Conservation (phyloP, 2,113 vertebrate genomes). For the Osmerus eperlanus region DNA sequence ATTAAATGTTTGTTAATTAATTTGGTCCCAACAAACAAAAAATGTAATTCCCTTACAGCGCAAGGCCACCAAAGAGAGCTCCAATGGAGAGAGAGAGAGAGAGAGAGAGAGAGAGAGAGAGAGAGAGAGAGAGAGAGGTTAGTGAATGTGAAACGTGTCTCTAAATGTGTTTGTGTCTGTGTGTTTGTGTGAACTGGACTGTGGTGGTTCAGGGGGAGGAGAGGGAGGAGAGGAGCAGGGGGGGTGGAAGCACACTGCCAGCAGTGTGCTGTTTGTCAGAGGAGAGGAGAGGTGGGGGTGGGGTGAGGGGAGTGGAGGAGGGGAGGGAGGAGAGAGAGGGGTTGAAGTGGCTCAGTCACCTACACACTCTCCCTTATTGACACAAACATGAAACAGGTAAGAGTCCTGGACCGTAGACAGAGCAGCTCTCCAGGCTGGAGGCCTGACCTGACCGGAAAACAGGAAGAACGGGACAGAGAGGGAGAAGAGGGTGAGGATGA, state of each 20-base stretch:
- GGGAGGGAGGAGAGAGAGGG: background rate
- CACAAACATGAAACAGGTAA: too few species aligned
- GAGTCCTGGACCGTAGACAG: too few species aligned
- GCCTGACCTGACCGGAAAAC: background rate
- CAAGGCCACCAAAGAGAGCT: too few species aligned
- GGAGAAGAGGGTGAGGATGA: background rate
- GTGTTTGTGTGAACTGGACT: background rate
- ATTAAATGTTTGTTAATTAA: too few species aligned
- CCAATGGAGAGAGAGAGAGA: too few species aligned
- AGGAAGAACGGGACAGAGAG: background rate
- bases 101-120: too few species aligned
- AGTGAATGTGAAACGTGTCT: background rate
- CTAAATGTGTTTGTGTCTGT: background rate
- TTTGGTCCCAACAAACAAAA: too few species aligned
- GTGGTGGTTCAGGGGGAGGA: constrained; percentile 35
- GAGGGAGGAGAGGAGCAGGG: constrained; percentile 42
- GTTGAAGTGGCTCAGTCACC: too few species aligned
- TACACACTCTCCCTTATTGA: too few species aligned
- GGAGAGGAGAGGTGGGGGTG: background rate
- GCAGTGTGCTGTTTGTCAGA: constrained; percentile 15
- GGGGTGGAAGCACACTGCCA: constrained; percentile 30
- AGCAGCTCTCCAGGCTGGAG: too few species aligned
- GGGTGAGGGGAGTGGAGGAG: background rate
- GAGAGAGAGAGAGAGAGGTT: too few species aligned
- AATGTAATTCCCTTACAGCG: too few species aligned